Conservation (phyloP, 2,113 vertebrate genomes). For the Microcebus murinus region DNA sequence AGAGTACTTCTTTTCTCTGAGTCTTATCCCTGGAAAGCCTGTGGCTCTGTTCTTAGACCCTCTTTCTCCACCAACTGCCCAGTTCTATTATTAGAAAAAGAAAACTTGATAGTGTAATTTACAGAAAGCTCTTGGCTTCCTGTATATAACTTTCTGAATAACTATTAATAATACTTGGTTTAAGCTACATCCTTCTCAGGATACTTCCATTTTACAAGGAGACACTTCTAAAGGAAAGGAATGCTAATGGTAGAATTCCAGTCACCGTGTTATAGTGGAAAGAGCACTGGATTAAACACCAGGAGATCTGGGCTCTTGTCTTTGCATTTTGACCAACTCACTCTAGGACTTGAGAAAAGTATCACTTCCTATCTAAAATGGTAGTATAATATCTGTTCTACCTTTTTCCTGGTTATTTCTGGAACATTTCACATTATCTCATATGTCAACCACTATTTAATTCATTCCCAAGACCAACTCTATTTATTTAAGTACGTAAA, state of each 20-base stretch:
- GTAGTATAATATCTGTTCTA: not conserved
- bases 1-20: not conserved
- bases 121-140: not conserved
- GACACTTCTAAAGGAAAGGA: not conserved
- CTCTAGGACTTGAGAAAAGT: not conserved
- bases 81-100: not conserved
- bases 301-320: not conserved
- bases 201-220: conserved; percentile 18
- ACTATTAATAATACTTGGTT: not conserved
- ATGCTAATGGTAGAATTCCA: not conserved
- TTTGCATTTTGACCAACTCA: conserved; percentile 3
- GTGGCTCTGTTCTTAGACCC: not conserved
- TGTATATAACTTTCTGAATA: not conserved
- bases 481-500: conserved; percentile 10
- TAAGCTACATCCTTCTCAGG: not conserved
- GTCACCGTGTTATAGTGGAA: not conserved
- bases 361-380: not conserved
- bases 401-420: not conserved
- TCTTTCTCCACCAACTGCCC: not conserved
- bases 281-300: not conserved
- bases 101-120: not conserved
- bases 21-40: not conserved
- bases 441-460: not conserved
- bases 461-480: not conserved
- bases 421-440: not conserved